phyloP scores from a whole-genome alignment of 2,888 invertebrate species.

The Andricus quercusramuli region DNA sequence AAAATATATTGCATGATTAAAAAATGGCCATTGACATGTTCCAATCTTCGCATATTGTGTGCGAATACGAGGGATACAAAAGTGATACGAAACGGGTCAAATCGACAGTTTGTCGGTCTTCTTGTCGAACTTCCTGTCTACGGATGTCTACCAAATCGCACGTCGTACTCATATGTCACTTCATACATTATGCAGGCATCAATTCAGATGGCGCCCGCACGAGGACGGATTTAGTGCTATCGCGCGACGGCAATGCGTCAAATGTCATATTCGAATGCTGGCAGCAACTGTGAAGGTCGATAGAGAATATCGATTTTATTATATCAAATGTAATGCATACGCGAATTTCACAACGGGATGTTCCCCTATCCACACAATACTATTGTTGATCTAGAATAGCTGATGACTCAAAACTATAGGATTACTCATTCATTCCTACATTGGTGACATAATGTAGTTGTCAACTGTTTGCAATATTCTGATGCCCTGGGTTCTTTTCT shows the following conservation, averaged over 20 bases:
- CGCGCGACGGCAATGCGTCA: too few relatives aligned
- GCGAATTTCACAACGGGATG: background rate
- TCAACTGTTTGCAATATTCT: too few relatives aligned
- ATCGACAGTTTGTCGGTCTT: background rate
- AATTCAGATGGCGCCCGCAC: slow-evolving; percentile 26
- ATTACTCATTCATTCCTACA: too few relatives aligned
- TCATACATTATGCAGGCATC: slow-evolving; percentile 52
- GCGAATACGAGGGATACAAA: background rate
- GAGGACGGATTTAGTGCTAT: slow-evolving; percentile 1
- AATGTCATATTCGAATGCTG: slow-evolving; percentile 1
- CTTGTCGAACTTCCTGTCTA: slow-evolving; percentile 23
- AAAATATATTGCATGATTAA: too few relatives aligned
- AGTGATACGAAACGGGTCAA: slow-evolving; percentile 5
- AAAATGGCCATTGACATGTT: background rate
- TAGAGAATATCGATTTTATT: background rate
- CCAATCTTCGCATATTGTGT: background rate
- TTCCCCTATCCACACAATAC: too few relatives aligned
- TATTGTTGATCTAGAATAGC: too few relatives aligned
- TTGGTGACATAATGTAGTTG: too few relatives aligned
- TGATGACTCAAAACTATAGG: too few relatives aligned
- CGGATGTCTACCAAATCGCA: slow-evolving; percentile 41
- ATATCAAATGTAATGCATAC: background rate
- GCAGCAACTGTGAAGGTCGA: background rate
- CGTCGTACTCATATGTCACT: slow-evolving; percentile 42
- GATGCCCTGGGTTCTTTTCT: too few relatives aligned